Base-by-base conservation (phyloP, 2,797 vertebrate species). In the Gymnocypris eckloni region DNA sequence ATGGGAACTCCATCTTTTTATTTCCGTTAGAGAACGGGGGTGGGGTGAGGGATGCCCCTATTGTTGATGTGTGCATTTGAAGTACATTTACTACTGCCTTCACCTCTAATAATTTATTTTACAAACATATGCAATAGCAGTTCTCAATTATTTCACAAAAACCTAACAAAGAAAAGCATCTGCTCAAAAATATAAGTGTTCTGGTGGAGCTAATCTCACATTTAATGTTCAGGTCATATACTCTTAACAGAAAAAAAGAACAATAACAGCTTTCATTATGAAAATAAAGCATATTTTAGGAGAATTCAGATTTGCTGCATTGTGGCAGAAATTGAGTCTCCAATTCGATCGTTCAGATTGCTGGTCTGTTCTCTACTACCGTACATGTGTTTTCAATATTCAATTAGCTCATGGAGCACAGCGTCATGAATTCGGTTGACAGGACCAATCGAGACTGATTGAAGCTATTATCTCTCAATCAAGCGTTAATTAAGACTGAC, bases 401-500 rank as follows among this genome's bases (percentile, higher is more conserved):
- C 25, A 41, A 79, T 78, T 37, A 78, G 39, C 41, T 39, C 61
- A 37, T 52, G 43, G 15, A 54, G 33, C 22, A 25, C 13, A 54
- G 4, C 22, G 0, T 54, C 61, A 72, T 70, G 80, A 79, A 73
- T 73, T 66, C 5, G n/a, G 67, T 16, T 54, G 75, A 66, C 75
- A 69, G 59, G 22, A 50, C 43, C 67, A 64, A 39, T 83, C 20
- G 12, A 59, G 67, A 39, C 41, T 78, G 61, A 82, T 50, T 67
- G 70, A 54, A 66, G 59, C 45, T 67, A 66, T 84, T 76, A 86
- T 87, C 71, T 75, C 37, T 73, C 69, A 87, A 84, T 87, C 64
- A 25, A 81, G 67, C 12, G n/a, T 75, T 87, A 86, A 86, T 86
- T 86, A 87, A 84, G 75, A 83, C 86, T 75, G 52, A 83, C 59